Evolutionary conservation across 2,113 vertebrate species (phyloP).

Genomic region (Platysteira castanea): DNA sequence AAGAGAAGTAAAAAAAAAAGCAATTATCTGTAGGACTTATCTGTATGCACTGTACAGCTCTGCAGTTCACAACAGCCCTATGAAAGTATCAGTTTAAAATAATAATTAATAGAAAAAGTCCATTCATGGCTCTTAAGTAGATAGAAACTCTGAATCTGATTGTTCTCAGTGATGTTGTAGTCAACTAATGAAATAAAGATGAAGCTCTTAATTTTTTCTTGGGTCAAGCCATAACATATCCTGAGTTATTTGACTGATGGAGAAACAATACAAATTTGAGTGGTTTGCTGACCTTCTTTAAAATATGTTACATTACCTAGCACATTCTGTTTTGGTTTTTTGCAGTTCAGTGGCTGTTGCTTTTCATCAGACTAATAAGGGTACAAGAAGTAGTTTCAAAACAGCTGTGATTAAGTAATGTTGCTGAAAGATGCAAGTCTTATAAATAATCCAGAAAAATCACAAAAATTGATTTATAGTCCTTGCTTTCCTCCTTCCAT

Average conservation of each 20-base stretch:
- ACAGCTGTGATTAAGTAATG: not conserved
- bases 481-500: not conserved
- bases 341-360: not conserved
- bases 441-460: not conserved
- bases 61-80: not conserved
- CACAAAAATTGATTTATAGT: not conserved
- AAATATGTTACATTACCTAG: not conserved
- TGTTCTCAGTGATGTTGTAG: not conserved
- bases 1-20: not conserved
- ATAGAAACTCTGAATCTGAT: not conserved
- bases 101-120: slow-evolving; percentile 18
- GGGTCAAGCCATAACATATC: not conserved
- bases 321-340: not conserved
- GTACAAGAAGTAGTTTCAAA: not conserved
- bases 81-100: not conserved
- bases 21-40: not conserved
- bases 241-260: slow-evolving; percentile 3
- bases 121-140: not conserved
- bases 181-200: slow-evolving; percentile 26
- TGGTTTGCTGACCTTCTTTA: not conserved
- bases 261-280: slow-evolving; percentile 4
- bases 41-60: not conserved
- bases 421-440: not conserved
- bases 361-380: slow-evolving; percentile 36
- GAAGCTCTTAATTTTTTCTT: slow-evolving; percentile 32